Conservation (phyloP, 2,888 invertebrate species). For the Drepanosiphum platanoidis region DNA sequence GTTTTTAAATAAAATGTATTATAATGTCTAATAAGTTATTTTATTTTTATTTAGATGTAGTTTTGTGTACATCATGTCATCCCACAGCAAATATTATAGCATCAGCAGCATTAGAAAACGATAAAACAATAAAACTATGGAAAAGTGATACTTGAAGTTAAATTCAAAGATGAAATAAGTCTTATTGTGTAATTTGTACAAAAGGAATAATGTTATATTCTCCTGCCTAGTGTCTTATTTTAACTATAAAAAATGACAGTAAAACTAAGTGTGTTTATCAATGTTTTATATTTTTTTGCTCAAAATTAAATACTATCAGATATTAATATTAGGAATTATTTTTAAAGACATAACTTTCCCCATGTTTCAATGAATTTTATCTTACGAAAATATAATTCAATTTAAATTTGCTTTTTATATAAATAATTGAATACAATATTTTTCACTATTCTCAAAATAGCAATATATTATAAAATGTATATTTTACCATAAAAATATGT, state of each 20-base stretch:
- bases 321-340: background rate
- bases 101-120: slow-evolving; percentile 97
- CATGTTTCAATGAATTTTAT: background rate
- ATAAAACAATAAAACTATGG: slow-evolving; percentile 99
- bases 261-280: background rate
- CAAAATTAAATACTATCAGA: slow-evolving; percentile 12
- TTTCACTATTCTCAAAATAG: background rate
- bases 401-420: background rate
- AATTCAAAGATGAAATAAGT: background rate
- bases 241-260: slow-evolving; percentile 1
- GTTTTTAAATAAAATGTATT: background rate
- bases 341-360: no score
- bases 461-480: background rate
- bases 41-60: slow-evolving; percentile 74
- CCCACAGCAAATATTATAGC: slow-evolving; percentile 99
- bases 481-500: background rate
- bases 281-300: slow-evolving; percentile 27
- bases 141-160: slow-evolving; percentile 79
- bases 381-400: background rate
- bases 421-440: background rate
- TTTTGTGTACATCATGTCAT: slow-evolving; percentile 98
- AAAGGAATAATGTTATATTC: slow-evolving; percentile 4
- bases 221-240: background rate
- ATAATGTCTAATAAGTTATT: slow-evolving; percentile 5
- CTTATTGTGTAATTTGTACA: slow-evolving; percentile 34